These are phyloP conservation scores for Platycercus adscitus DNA, from an alignment of 2,113 vertebrate genomes.

Conservation along the genomic window DNA sequence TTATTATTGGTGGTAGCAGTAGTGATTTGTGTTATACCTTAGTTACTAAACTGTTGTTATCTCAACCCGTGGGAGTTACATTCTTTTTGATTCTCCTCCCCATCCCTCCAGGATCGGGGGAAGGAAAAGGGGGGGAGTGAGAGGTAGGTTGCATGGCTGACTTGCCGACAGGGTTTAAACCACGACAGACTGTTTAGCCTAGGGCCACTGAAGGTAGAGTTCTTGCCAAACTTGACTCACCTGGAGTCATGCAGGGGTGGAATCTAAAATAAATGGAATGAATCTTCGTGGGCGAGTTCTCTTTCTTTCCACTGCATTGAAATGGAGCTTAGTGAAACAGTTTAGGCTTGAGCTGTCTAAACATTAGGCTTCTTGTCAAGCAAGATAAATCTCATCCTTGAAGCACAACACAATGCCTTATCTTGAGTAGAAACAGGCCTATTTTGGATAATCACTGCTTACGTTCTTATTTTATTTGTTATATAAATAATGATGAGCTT, in stretches of 20 bases:
- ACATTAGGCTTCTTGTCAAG: neutral
- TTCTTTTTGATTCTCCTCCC: too few species aligned
- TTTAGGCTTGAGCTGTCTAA: neutral
- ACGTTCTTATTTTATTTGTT: neutral
- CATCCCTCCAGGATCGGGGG: too few species aligned
- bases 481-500: neutral
- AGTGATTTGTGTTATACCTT: too few species aligned
- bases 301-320: neutral
- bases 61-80: too few species aligned
- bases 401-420: neutral
- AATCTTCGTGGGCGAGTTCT: neutral
- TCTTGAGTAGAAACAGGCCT: neutral
- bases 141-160: too few species aligned
- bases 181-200: neutral
- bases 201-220: neutral
- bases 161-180: too few species aligned
- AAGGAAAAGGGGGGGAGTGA: too few species aligned
- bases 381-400: neutral
- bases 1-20: too few species aligned
- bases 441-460: neutral
- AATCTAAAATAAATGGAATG: neutral
- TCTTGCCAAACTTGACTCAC: neutral
- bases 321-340: neutral
- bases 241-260: neutral
- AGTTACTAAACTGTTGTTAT: too few species aligned